These are phyloP conservation scores for Cyanistes caeruleus DNA, from an alignment of 2,113 vertebrate genomes.

Conservation along the genomic window DNA sequence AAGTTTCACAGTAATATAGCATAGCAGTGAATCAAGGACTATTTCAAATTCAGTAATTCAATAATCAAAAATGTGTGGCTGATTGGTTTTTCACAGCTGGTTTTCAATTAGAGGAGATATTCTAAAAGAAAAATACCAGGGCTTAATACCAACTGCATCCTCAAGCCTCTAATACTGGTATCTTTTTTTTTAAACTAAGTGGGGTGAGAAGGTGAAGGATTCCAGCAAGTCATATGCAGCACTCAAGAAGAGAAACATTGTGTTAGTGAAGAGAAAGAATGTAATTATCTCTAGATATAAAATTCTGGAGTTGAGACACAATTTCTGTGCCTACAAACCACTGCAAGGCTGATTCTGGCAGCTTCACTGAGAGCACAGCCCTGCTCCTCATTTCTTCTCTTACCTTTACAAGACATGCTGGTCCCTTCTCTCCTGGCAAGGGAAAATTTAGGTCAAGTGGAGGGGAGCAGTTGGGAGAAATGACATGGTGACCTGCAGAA, in stretches of 20 bases:
- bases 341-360: background rate
- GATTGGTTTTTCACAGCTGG: background rate
- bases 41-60: background rate
- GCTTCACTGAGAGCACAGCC: background rate
- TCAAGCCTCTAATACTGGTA: background rate
- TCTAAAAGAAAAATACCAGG: background rate
- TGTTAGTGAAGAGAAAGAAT: background rate
- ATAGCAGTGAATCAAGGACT: background rate
- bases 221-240: background rate
- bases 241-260: background rate
- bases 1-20: background rate
- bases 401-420: constrained; percentile 96
- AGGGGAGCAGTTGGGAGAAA: constrained; percentile 74
- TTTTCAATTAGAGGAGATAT: background rate
- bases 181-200: background rate
- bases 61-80: background rate
- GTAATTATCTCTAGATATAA: background rate
- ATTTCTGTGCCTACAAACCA: background rate
- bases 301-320: background rate
- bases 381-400: background rate
- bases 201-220: background rate
- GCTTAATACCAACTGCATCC: background rate
- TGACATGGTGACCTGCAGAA: constrained; percentile 67
- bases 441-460: constrained; percentile 98
- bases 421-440: constrained; percentile 93